Evolutionary conservation across 2,113 vertebrate species (phyloP), one percentile per base, ranked within the genome.

Genomic region (Phrynosoma platyrhinos): DNA sequence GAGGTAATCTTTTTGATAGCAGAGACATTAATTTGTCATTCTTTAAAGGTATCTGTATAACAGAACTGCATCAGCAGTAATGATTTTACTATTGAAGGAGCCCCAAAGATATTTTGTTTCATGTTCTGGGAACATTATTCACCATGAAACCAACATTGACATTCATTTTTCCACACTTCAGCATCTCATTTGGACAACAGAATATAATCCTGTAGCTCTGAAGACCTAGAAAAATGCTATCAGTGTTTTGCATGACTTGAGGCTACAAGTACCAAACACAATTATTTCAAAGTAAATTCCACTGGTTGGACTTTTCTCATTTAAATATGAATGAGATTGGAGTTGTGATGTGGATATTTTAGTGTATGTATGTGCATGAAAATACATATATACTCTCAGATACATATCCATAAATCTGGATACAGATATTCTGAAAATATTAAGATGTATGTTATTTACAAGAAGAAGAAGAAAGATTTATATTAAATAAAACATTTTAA

Each of bases 1-100:
- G n/a, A 80, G 18, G 64, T 78, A 82, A 25, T 1, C 4, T 89
- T 91, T 92, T 20, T 84, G 87, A 18, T 79, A 91, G 87, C 6
- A 87, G 52, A 77, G 64, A 80, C 42, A 6, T 2, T 79, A 58
- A 77, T 83, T 52, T 90, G 12, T 23, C 86, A 83, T 14, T 0
- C 30, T 30, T 89, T 87, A 52, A 76, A 90, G 79, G 5, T 12
- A 13, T 40, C 91, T 86, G 32, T 82, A 75, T 23, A 81, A 71
- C 9, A 62, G 1, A 76, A 53, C 30, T 36, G 76, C 64, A 79
- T 66, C 84, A 86, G 62, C 40, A 79, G 77, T 79, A 93, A 92
- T 32, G 23, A 1, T 42, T 82, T 87, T 80, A 80, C 52, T 7
- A 32, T 0, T 89, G 75, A 0, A 55, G 2, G 69, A 86, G 2